Conservation (phyloP, 2,888 invertebrate genomes). For the Leptinotarsa peninsularis region DNA sequence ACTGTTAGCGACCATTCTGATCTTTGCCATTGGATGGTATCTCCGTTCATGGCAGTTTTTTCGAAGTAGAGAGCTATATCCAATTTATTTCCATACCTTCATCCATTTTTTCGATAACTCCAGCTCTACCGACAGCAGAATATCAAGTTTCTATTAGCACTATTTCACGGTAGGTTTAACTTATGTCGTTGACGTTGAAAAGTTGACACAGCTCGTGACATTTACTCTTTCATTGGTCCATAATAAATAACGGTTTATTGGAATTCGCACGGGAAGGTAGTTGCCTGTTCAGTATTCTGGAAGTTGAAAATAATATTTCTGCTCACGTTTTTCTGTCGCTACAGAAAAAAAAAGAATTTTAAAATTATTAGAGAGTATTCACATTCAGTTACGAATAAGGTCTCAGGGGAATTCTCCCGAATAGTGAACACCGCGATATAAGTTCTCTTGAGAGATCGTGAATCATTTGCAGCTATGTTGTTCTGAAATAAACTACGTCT, state of each 20-base stretch:
- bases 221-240: neutral
- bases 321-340: neutral
- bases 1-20: no score
- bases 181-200: neutral
- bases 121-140: neutral
- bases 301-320: neutral
- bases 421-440: neutral
- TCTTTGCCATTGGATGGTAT: no score
- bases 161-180: neutral
- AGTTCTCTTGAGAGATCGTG: neutral
- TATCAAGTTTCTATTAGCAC: neutral
- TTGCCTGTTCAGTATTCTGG: neutral
- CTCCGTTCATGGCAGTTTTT: no score
- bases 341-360: neutral
- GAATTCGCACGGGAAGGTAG: neutral
- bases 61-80: no score
- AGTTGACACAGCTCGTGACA: neutral
- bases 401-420: neutral
- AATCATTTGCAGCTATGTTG: neutral
- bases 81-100: no score
- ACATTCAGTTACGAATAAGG: neutral
- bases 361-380: neutral
- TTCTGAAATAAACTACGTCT: neutral
- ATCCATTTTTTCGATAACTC: no score
- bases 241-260: conserved; percentile 10